A percentile compares a stretch with the other conserved stretches of the same genome.
Evolutionary conservation across 2,888 invertebrate species (phyloP).

Genomic region (Stenolophus ochropezus): DNA sequence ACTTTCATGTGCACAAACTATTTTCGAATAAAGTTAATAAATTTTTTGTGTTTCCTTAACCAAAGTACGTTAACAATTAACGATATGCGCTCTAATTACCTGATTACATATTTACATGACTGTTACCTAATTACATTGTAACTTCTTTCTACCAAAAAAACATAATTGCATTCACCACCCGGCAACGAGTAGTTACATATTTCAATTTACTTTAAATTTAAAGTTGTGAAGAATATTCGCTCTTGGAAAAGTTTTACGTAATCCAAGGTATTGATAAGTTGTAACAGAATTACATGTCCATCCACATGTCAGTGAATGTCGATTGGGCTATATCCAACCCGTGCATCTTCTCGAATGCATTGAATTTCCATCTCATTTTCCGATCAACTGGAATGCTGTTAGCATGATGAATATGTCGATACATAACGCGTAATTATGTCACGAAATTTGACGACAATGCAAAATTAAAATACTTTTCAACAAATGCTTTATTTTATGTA

Average conservation of each 20-base stretch:
- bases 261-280: background rate
- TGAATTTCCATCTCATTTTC: background rate
- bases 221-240: background rate
- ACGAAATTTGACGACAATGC: too few species aligned
- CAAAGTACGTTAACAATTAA: background rate
- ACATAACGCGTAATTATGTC: background rate
- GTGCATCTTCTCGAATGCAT: background rate
- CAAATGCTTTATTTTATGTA: background rate
- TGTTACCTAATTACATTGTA: background rate
- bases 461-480: too few species aligned
- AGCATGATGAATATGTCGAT: slow-evolving; percentile 10
- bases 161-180: too few species aligned
- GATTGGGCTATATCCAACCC: background rate
- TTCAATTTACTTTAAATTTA: too few species aligned
- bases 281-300: background rate
- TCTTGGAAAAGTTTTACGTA: background rate
- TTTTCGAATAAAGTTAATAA: too few species aligned
- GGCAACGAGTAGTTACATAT: too few species aligned
- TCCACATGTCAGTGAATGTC: background rate
- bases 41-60: background rate
- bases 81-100: background rate
- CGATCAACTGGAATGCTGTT: background rate
- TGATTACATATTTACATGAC: background rate
- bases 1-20: too few species aligned
- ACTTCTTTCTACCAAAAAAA: background rate